phyloP scores from a whole-genome alignment of 2,888 invertebrate species.

The Rhingia campestris region DNA sequence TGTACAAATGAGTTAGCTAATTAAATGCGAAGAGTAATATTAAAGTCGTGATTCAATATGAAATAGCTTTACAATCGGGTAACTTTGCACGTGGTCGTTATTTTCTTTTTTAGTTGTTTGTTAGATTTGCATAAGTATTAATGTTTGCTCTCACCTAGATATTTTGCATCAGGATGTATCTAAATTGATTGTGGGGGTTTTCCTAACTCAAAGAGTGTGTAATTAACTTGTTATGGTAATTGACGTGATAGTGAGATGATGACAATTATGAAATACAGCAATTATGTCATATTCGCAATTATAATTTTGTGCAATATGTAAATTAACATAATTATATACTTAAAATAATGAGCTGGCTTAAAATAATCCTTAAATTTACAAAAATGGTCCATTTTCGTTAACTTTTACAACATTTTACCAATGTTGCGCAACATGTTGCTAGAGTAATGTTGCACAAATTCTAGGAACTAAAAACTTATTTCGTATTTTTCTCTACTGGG shows the following conservation, averaged over 20 bases:
- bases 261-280: too few relatives aligned
- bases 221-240: too few relatives aligned
- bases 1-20: constrained; percentile 50
- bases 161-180: constrained; percentile 45
- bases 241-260: too few relatives aligned
- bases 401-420: background rate
- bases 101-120: constrained; percentile 26
- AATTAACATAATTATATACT: too few relatives aligned
- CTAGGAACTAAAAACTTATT: too few relatives aligned
- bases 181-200: background rate
- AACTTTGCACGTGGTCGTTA: constrained; percentile 53
- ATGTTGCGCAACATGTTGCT: constrained; percentile 31
- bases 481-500: too few relatives aligned
- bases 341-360: too few relatives aligned
- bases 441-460: too few relatives aligned
- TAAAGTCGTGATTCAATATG: constrained; percentile 71
- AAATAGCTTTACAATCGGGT: constrained; percentile 30
- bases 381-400: background rate
- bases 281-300: too few relatives aligned
- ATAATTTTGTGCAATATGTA: too few relatives aligned
- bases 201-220: too few relatives aligned
- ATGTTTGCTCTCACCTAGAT: constrained; percentile 1
- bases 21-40: constrained; percentile 58
- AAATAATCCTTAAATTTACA: too few relatives aligned
- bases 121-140: constrained; percentile 21